Conservation (phyloP, 2,113 vertebrate genomes). For the Bujurquina vittata region DNA sequence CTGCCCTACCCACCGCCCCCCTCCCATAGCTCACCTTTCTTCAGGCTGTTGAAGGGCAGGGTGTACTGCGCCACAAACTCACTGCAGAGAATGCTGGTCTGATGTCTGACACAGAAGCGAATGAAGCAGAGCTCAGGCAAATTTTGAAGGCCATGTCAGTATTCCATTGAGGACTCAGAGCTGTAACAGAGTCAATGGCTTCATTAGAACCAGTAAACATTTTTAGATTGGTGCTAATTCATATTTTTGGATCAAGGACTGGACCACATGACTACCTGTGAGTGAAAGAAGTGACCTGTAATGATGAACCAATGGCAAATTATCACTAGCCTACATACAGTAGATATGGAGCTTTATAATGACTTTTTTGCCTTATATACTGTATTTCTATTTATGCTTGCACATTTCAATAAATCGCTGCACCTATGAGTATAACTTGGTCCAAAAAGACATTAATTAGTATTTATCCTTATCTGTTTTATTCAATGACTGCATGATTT, state of each 20-base stretch:
- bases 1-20: constrained; percentile 35
- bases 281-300: not conserved
- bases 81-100: constrained; percentile 74
- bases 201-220: not conserved
- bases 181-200: constrained; percentile 61
- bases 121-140: constrained; percentile 86
- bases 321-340: not conserved
- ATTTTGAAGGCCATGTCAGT: constrained; percentile 83
- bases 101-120: constrained; percentile 85
- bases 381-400: no score
- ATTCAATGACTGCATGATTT: constrained; percentile 36
- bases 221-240: not conserved
- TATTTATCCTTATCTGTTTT: not conserved
- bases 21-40: constrained; percentile 82
- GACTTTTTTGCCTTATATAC: no score
- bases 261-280: not conserved
- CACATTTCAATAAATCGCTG: no score
- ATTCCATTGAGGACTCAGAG: constrained; percentile 86
- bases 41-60: constrained; percentile 85
- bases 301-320: not conserved
- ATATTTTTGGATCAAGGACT: not conserved
- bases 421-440: no score
- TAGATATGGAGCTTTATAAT: not conserved
- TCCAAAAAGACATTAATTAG: not conserved
- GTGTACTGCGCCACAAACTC: constrained; percentile 90